Evolutionary conservation across 1,140 invertebrate genomes (phyloP).

Genomic region (Littorina saxatilis): DNA sequence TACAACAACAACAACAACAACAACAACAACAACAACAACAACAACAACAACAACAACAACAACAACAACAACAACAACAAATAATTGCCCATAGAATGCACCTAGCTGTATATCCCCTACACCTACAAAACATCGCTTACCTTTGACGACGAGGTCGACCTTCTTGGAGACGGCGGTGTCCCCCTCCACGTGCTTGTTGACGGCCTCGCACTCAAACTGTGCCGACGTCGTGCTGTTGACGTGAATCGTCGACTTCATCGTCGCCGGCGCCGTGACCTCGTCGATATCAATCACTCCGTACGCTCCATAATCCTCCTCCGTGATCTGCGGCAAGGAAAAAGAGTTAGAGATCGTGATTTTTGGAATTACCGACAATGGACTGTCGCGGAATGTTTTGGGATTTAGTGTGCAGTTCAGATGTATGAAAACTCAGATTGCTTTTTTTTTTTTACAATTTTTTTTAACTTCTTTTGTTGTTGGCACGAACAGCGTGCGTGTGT

Average conservation of each 20-base stretch:
- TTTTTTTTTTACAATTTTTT: too few species aligned
- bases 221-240: slow-evolving; percentile 42
- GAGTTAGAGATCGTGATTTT: not conserved
- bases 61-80: not conserved
- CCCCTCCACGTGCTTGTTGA: slow-evolving; percentile 45
- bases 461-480: too few species aligned
- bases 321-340: slow-evolving; percentile 14
- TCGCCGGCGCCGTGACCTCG: not conserved
- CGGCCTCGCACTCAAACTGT: slow-evolving; percentile 53
- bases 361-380: too few species aligned
- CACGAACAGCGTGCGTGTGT: too few species aligned
- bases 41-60: not conserved
- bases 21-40: too few species aligned
- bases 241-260: not conserved
- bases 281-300: slow-evolving; percentile 1
- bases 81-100: too few species aligned
- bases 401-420: too few species aligned
- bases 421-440: too few species aligned
- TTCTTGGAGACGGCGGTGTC: slow-evolving; percentile 37
- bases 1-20: too few species aligned
- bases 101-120: too few species aligned
- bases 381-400: too few species aligned
- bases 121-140: slow-evolving; percentile 23
- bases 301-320: slow-evolving; percentile 6
- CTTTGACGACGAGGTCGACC: slow-evolving; percentile 37